A percentile compares a stretch with the other conserved stretches of the same genome.
Evolutionary conservation across 1,140 invertebrate genomes (phyloP).

Genomic region (Bombyx mandarina): DNA sequence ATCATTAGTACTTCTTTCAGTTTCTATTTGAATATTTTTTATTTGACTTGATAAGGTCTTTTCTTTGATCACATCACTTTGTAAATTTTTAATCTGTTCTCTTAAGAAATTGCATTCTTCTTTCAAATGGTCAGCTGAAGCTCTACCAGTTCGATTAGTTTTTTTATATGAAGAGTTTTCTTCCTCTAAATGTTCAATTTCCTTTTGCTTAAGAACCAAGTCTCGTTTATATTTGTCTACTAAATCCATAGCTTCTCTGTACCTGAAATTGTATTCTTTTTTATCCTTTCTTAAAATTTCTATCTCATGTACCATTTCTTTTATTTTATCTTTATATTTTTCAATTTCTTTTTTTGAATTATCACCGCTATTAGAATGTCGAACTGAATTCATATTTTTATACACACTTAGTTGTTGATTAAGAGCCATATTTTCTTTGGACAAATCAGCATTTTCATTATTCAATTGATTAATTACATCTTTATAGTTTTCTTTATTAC

Average conservation of each 20-base stretch:
- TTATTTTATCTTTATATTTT: conserved; percentile 40
- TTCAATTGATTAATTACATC: conserved; percentile 59
- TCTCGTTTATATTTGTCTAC: conserved; percentile 56
- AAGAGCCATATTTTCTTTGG: conserved; percentile 55
- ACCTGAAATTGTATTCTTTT: conserved; percentile 44
- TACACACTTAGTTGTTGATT: conserved; percentile 50
- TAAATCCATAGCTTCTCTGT: conserved; percentile 45
- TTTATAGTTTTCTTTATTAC: conserved; percentile 46
- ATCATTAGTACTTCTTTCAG: conserved; percentile 73
- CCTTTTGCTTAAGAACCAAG: conserved; percentile 47
- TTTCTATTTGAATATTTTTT: conserved; percentile 75
- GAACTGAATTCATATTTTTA: conserved; percentile 28
- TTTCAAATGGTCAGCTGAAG: conserved; percentile 47
- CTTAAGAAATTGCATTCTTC: conserved; percentile 60
- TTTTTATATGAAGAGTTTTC: conserved; percentile 62
- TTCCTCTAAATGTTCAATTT: conserved; percentile 54
- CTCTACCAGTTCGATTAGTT: conserved; percentile 51
- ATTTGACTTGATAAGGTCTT: conserved; percentile 66
- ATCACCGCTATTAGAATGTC: conserved; percentile 25
- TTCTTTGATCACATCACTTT: conserved; percentile 58
- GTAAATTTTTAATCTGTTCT: conserved; percentile 60
- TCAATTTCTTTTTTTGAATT: conserved; percentile 29
- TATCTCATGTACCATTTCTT: conserved; percentile 39
- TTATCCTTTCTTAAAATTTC: conserved; percentile 50
- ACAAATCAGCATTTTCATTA: conserved; percentile 55